Evolutionary conservation across 64 coral and sea anemone genomes (phyloP).

Genomic region (Hydrozoanthus tunicans): DNA sequence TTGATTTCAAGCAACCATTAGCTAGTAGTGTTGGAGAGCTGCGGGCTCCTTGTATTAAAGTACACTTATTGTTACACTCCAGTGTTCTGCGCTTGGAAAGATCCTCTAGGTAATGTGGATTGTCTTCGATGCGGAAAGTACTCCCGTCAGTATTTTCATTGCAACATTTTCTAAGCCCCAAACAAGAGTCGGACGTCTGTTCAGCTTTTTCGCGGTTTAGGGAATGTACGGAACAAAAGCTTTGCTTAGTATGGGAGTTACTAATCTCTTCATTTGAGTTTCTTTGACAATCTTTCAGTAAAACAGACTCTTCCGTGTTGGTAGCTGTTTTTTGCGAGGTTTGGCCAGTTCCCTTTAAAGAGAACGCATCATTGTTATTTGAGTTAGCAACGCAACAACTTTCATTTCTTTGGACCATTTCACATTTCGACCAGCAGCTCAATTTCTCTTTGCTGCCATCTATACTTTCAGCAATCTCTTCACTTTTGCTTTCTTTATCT

Average conservation of each 20-base stretch:
- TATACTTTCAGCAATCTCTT: neutral
- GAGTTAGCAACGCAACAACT: neutral
- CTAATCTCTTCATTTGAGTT: neutral
- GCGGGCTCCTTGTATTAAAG: neutral
- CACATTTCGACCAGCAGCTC: neutral
- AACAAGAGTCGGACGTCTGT: neutral
- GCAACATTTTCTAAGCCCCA: neutral
- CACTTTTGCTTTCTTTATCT: neutral
- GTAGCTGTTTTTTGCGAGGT: neutral
- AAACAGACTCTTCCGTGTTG: constrained; percentile 13
- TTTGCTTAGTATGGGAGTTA: neutral
- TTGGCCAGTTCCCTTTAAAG: neutral
- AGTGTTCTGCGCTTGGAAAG: constrained; percentile 7
- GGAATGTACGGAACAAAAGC: neutral
- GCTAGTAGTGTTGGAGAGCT: neutral
- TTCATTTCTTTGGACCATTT: neutral
- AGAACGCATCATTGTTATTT: neutral
- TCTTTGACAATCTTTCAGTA: neutral
- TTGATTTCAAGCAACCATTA: constrained; percentile 17
- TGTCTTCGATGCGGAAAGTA: neutral
- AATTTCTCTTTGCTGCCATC: neutral
- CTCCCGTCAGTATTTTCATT: neutral
- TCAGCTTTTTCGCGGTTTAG: neutral
- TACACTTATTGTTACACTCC: neutral
- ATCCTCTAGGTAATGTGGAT: neutral